Percentiles rank a stretch among this genome's conserved stretches.
Evolutionary conservation across 23 tunicate species (phyloP).

Genomic region (Oikopleura dioica): DNA sequence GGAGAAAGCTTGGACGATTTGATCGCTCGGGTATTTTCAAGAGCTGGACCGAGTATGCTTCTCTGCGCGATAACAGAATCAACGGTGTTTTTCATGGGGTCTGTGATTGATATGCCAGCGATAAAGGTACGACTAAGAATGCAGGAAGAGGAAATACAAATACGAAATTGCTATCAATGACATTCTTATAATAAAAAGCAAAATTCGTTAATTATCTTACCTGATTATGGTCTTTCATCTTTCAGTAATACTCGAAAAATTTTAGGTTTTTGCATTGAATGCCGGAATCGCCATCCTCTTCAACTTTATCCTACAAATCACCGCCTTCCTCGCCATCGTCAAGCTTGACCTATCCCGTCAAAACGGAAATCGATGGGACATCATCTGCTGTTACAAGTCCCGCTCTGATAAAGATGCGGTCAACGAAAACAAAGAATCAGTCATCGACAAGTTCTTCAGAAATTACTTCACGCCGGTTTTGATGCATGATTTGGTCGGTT

Average conservation of each 20-base stretch:
- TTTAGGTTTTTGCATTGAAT: constrained; percentile 67
- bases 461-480: constrained; percentile 70
- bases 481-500: constrained; percentile 74
- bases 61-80: constrained; percentile 90
- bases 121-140: no score
- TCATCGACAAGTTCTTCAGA: constrained; percentile 23
- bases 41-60: constrained; percentile 81
- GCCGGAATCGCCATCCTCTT: constrained; percentile 68
- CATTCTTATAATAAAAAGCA: no score
- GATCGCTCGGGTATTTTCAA: constrained; percentile 61
- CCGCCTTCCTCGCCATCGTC: constrained; percentile 58
- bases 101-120: constrained; percentile 84
- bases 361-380: constrained; percentile 46
- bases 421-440: neutral
- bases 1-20: constrained; percentile 43
- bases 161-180: no score
- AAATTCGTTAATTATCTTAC: no score
- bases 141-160: no score
- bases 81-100: constrained; percentile 68
- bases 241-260: no score
- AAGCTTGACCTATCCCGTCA: neutral
- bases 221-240: no score
- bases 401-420: neutral
- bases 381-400: constrained; percentile 38
- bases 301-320: constrained; percentile 82